A percentile compares a stretch with the other conserved stretches of the same genome.
Evolutionary conservation across 2,797 vertebrate genomes (phyloP).

Genomic region (Cirrhinus molitorella): DNA sequence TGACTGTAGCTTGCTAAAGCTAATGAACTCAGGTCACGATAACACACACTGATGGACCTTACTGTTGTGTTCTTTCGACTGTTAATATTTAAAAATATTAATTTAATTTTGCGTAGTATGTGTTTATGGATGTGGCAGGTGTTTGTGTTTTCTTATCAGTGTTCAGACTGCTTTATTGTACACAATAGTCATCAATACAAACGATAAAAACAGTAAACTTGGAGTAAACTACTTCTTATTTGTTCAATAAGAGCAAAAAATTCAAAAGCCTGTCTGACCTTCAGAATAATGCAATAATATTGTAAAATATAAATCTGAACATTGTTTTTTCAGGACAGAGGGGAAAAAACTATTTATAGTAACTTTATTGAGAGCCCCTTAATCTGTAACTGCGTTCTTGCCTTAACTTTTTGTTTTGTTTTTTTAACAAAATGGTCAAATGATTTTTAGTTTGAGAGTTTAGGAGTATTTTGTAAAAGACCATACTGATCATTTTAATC

Average conservation of each 20-base stretch:
- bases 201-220: neutral
- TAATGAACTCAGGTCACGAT: conserved; percentile 16
- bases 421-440: too few species aligned
- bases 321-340: too few species aligned
- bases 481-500: too few species aligned
- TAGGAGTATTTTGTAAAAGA: too few species aligned
- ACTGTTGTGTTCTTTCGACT: neutral
- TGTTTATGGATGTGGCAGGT: neutral
- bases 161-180: neutral
- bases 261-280: neutral
- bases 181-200: too few species aligned
- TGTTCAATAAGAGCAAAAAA: neutral
- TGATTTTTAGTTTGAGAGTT: too few species aligned
- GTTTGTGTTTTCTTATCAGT: neutral
- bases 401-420: too few species aligned
- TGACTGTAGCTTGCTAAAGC: conserved; percentile 35
- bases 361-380: too few species aligned
- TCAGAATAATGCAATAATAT: neutral
- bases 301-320: too few species aligned
- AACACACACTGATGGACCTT: neutral
- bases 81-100: rapidly evolving
- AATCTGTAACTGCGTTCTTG: neutral
- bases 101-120: neutral
- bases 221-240: rapidly evolving
- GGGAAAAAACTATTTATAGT: neutral